Evolutionary conservation across 2,888 invertebrate genomes (phyloP), one percentile per base, ranked within the genome.

Genomic region (Mactromeris polynyma): DNA sequence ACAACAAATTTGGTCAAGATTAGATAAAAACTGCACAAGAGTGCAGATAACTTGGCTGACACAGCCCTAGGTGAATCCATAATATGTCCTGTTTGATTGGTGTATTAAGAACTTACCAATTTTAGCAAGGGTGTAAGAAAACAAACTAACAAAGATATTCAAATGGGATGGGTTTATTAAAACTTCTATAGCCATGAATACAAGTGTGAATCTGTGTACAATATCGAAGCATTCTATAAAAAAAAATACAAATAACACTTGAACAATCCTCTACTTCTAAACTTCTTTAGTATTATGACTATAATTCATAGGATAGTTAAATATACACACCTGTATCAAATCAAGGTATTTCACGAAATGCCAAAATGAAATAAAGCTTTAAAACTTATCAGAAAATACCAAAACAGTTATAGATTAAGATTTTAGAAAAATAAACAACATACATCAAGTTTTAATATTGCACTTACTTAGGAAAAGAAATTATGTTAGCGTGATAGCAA

Each of bases 121-220:
- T 64, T 2, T 26, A 26, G 58, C 4, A 64, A 64, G 26, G 6
- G 21, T 26, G 26, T 64, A n/a, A 73, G 2, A 36, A 73, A 73
- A 19, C n/a, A n/a, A 36, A 73, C 11, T 9, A 73, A 73, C 14
- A 17, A 33, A 14, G 19, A 36, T 33, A 73, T 73, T 73, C 73
- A 73, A 73, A 73, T 73, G 73, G 73, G 73, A 73, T 73, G 73
- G 73, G 73, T 73, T 73, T 73, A 73, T 73, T 73, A 73, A 73
- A 36, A 36, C 26, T 73, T 73, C 73, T 73, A 73, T 1, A 73
- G 73, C 73, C n/a, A 73, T 73, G 73, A 73, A 33, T 73, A 73
- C 36, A 73, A 14, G 2, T 19, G 73, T 36, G 36, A 33, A 36
- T 73, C 73, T 73, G 73, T 73, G 73, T 73, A 73, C 73, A 73